A percentile compares a stretch with the other conserved stretches of the same genome.
These are phyloP conservation scores for Lydus trimaculatus DNA, from an alignment of 2,888 invertebrate species.

Conservation along the genomic window DNA sequence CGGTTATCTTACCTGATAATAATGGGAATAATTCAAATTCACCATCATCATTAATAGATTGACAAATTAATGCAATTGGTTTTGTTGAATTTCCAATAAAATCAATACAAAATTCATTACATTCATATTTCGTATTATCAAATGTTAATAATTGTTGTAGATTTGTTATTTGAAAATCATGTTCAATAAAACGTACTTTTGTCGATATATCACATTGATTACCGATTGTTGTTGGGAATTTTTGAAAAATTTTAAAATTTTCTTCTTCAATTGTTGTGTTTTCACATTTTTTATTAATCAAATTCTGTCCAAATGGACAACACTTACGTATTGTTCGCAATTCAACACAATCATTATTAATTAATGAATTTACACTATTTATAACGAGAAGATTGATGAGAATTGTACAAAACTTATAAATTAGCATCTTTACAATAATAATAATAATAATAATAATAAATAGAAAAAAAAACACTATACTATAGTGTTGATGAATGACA, in stretches of 20 bases:
- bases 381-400: neutral
- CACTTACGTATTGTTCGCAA: slow-evolving; percentile 16
- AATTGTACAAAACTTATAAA: neutral
- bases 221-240: neutral
- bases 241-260: neutral
- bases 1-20: neutral
- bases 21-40: neutral
- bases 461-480: too few species aligned
- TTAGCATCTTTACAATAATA: neutral
- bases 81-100: neutral
- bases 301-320: slow-evolving; percentile 21
- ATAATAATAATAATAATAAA: neutral
- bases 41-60: neutral
- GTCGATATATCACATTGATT: neutral
- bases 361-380: neutral
- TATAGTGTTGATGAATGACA: neutral
- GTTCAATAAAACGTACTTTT: neutral
- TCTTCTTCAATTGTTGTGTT: slow-evolving; percentile 14
- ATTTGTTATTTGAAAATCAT: neutral
- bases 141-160: neutral
- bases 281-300: slow-evolving; percentile 14
- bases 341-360: slow-evolving; percentile 10
- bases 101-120: neutral
- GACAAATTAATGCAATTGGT: neutral
- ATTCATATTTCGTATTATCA: neutral